Conservation (phyloP, 2,888 invertebrate genomes). For the Stenchaetothrips biformis region DNA sequence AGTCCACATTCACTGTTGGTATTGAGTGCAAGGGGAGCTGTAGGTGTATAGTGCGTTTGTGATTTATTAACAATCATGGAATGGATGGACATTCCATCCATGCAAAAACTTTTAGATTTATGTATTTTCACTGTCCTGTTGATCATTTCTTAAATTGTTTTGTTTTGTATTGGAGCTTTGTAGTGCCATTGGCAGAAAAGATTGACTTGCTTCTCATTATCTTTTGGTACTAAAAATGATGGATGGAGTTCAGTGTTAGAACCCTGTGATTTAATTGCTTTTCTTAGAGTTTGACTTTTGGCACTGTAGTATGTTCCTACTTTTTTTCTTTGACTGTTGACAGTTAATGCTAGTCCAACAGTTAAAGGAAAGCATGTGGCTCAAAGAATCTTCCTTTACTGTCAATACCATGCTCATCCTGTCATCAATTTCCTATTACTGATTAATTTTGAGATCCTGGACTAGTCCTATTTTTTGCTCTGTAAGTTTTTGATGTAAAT, state of each 20-base stretch:
- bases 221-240: too few relatives aligned
- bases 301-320: not conserved
- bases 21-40: not conserved
- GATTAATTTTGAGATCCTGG: too few relatives aligned
- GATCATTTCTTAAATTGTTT: not conserved
- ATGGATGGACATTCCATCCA: not conserved
- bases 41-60: not conserved
- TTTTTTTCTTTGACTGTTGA: not conserved
- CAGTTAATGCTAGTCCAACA: too few relatives aligned
- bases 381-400: too few relatives aligned
- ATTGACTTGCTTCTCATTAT: too few relatives aligned
- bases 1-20: too few relatives aligned
- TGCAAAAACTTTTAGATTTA: not conserved
- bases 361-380: too few relatives aligned
- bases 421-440: too few relatives aligned
- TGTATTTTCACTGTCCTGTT: not conserved
- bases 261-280: not conserved
- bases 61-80: not conserved
- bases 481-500: too few relatives aligned
- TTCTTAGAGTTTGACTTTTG: not conserved
- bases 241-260: not conserved
- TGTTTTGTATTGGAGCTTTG: not conserved
- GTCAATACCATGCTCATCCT: too few relatives aligned
- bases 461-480: too few relatives aligned
- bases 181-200: not conserved